Base-by-base conservation (phyloP, 2,113 vertebrate genomes). In the Mixornis gularis region DNA sequence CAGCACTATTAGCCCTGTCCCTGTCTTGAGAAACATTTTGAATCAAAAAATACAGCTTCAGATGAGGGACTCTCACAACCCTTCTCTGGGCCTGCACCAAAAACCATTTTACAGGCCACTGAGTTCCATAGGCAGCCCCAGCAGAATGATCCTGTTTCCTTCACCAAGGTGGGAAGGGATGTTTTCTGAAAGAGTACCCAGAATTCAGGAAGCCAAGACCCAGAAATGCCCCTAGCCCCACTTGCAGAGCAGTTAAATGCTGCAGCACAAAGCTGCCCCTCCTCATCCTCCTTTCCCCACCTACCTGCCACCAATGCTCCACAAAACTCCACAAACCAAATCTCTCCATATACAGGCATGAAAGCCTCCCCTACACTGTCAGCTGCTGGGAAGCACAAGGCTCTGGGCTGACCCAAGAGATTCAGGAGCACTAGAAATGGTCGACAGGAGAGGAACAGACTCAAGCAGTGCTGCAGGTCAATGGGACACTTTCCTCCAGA, bases 271-370 rank as follows among this genome's bases (percentile, higher is more conserved):
- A 60, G 64, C 70, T 17, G 16, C 15, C 11, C n/a, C 30, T 74
- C 30, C 70, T 65, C 41, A 69, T 38, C 46, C n/a, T 64, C 44
- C 44, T 55, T 49, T 68, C 53, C 22, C 29, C 60, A 68, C 3
- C 20, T 8, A 12, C 30, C 27, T 49, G 41, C 36, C 4, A 1
- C 11, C 1, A 2, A 27, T 10, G 11, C 44, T 59, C 43, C 58
- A 34, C 22, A 25, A 59, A 53, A 26, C 40, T 65, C 44, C 51
- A n/a, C 21, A 26, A 74, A 59, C 30, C 36, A 40, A 60, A 77
- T 24, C 19, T 46, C 53, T 59, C 25, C 36, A n/a, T 10, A 15
- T 11, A 30, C 0, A 0, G 78, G 13, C 17, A 32, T 0, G 6
- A 55, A n/a, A 81, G 30, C 22, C 22, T 32, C 55, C 30, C 36